Evolutionary conservation across 2,888 invertebrate genomes (phyloP), one percentile per base, ranked within the genome.

Genomic region (Aromia moschata): DNA sequence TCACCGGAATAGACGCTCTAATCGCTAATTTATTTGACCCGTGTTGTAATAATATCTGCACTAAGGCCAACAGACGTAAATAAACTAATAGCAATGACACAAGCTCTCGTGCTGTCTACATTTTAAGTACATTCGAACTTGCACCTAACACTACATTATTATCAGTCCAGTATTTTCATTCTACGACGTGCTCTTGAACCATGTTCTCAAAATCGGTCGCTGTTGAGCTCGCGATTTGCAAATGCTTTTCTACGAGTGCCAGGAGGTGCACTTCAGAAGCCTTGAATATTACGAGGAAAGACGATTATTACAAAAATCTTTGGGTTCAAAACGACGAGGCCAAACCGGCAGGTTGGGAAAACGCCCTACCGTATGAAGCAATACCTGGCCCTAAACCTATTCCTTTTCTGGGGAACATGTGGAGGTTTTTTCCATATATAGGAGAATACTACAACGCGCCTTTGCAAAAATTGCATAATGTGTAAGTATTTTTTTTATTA

Each of bases 351-450:
- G 70, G 67, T 10, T 75, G 75, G 75, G 64, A 71, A 16, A 45
- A 62, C 4, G 74, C 75, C 1, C 59, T 58, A 44, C 73, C 74
- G 0, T 74, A 67, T 45, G 54, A 65, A 12, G 33, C 20, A 1
- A 60, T 75, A 31, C 75, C 75, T 43, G 74, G 76, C 2, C 74
- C 74, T 5, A 73, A 72, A 61, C 70, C 73, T 2, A 5, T 70
- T n/a, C 75, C 75, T 1, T 30, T 75, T 16, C 33, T 75, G 11
- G 76, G 76, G 37, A 76, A 76, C 53, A 25, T 65, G 7, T 74
- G 68, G 68, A 61, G 74, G 56, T 75, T 74, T 59, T 18, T 75
- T 1, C 74, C 74, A 1, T 58, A 58, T 31, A 41, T 70, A 56
- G 75, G 73, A 16, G 67, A 71, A 7, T 73, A 58, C 58, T 58